Evolutionary conservation across 2,113 vertebrate genomes (phyloP).

Genomic region (Brachyistius frenatus): DNA sequence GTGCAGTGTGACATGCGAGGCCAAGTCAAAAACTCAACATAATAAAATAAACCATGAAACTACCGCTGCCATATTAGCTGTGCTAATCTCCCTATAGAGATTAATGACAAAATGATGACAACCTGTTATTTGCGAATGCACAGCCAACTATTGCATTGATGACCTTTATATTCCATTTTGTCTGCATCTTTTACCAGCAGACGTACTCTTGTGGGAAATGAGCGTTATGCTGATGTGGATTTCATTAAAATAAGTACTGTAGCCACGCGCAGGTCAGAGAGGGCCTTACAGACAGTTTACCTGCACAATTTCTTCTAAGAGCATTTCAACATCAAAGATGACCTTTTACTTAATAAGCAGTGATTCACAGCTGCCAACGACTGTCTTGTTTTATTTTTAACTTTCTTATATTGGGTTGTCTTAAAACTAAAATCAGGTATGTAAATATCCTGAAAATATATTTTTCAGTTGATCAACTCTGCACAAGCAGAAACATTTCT

Average conservation of each 20-base stretch:
- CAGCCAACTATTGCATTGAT: not conserved
- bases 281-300: not conserved
- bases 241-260: not conserved
- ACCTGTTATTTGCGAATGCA: not conserved
- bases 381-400: no score
- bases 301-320: no score
- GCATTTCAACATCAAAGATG: not conserved
- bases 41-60: constrained; percentile 16
- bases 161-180: not conserved
- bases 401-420: no score
- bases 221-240: not conserved
- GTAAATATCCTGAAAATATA: no score
- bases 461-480: no score
- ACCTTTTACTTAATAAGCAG: no score
- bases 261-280: not conserved
- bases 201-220: no score
- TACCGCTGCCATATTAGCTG: not conserved
- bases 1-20: not conserved
- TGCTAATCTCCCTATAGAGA: constrained; percentile 25
- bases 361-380: no score
- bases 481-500: no score
- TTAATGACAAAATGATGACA: constrained; percentile 16
- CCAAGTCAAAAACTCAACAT: constrained; percentile 13
- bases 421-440: no score
- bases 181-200: not conserved